phyloP scores from a whole-genome alignment of 2,888 invertebrate species.

The Volucella inanis region DNA sequence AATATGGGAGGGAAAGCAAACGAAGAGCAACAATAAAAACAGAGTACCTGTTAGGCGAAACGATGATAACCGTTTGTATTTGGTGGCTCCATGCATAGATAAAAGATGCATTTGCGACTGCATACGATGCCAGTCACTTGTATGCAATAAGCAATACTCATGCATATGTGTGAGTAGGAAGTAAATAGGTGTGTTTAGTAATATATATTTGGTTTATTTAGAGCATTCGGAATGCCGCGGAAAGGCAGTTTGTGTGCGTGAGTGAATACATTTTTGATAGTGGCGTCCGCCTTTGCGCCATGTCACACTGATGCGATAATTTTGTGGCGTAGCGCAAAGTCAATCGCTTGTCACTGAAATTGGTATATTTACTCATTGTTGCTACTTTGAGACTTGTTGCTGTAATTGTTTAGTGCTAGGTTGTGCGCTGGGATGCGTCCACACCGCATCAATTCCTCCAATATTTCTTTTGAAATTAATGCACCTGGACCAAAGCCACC shows the following conservation, averaged over 20 bases:
- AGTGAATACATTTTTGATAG: background rate
- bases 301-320: constrained; percentile 7
- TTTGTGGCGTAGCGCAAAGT: constrained; percentile 27
- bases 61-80: constrained; percentile 16
- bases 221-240: background rate
- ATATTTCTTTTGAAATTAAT: too few species aligned
- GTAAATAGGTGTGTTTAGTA: constrained; percentile 40
- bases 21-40: constrained; percentile 1
- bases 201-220: background rate
- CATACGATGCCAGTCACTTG: constrained; percentile 1
- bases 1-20: background rate
- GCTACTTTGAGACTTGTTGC: constrained; percentile 3
- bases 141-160: constrained; percentile 29
- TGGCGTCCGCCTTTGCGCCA: constrained; percentile 37
- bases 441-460: too few species aligned
- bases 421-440: too few species aligned
- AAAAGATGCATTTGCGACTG: constrained; percentile 30
- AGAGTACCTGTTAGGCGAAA: constrained; percentile 36
- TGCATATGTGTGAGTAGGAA: constrained; percentile 7
- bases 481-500: too few species aligned
- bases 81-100: background rate
- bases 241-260: constrained; percentile 4
- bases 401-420: background rate
- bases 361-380: constrained; percentile 27
- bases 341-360: constrained; percentile 40